phyloP scores from a whole-genome alignment of 2,888 invertebrate genomes.

The Unio delphinus region DNA sequence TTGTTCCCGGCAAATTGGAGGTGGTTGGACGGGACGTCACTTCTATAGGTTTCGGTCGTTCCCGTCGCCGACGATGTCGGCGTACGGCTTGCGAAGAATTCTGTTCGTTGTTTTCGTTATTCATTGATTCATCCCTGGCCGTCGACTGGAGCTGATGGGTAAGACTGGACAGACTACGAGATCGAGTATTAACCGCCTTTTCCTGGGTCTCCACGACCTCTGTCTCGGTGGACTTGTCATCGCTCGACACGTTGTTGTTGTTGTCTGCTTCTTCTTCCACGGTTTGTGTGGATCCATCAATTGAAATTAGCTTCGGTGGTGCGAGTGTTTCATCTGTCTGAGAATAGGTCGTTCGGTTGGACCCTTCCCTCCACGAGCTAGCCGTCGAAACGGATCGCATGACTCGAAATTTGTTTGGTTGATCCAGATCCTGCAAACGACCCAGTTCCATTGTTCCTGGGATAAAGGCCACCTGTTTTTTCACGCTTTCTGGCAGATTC shows the following conservation, averaged over 20 bases:
- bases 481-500: slow-evolving; percentile 63
- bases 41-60: slow-evolving; percentile 50
- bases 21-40: slow-evolving; percentile 56
- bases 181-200: slow-evolving; percentile 65
- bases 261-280: slow-evolving; percentile 25
- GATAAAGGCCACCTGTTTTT: slow-evolving; percentile 62
- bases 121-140: slow-evolving; percentile 17
- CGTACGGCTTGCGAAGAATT: slow-evolving; percentile 31
- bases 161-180: slow-evolving; percentile 49
- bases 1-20: slow-evolving; percentile 31
- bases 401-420: slow-evolving; percentile 49
- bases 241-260: slow-evolving; percentile 32
- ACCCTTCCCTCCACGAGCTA: slow-evolving; percentile 30
- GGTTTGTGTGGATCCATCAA: slow-evolving; percentile 39
- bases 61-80: slow-evolving; percentile 52
- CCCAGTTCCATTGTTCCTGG: slow-evolving; percentile 68
- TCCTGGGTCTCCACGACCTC: slow-evolving; percentile 58
- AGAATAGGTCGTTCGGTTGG: slow-evolving; percentile 26
- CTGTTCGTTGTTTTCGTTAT: slow-evolving; percentile 17
- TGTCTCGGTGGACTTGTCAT: slow-evolving; percentile 54
- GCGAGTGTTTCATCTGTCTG: slow-evolving; percentile 45
- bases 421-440: slow-evolving; percentile 64
- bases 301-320: slow-evolving; percentile 32
- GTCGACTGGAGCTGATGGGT: slow-evolving; percentile 34
- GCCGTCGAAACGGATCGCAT: slow-evolving; percentile 28